Evolutionary conservation across 2,113 vertebrate species (phyloP).

Genomic region (Okapia johnstoni): DNA sequence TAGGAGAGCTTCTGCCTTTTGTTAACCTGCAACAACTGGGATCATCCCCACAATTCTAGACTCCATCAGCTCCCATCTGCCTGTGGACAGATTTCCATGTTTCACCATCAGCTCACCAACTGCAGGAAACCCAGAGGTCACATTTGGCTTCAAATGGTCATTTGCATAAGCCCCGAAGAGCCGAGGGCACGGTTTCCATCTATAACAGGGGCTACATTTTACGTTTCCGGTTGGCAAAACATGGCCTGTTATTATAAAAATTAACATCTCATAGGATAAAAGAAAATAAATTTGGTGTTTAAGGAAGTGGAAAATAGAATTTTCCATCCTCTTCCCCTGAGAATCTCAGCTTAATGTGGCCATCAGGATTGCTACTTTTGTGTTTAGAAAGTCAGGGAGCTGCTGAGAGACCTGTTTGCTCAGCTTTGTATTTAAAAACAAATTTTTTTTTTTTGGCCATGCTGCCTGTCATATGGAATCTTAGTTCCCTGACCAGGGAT

Average conservation of each 20-base stretch:
- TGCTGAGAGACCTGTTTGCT: not conserved
- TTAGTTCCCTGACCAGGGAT: not conserved
- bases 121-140: accelerated
- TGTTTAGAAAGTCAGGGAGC: not conserved
- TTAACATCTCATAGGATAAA: not conserved
- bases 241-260: not conserved
- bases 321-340: not conserved
- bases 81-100: not conserved
- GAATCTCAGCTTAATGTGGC: not conserved
- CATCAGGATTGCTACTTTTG: not conserved
- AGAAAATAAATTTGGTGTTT: constrained; percentile 12
- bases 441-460: not conserved
- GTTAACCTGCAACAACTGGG: accelerated
- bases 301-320: constrained; percentile 31
- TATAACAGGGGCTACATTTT: accelerated
- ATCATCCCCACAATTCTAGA: accelerated
- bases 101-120: accelerated
- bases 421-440: not conserved
- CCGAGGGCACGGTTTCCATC: accelerated
- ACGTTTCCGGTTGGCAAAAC: not conserved
- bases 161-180: too few species aligned
- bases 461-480: not conserved
- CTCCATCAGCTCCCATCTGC: accelerated
- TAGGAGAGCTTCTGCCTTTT: not conserved
- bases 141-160: accelerated